Evolutionary conservation across 2,113 vertebrate species (phyloP).

Genomic region (Bostrychus sinensis): DNA sequence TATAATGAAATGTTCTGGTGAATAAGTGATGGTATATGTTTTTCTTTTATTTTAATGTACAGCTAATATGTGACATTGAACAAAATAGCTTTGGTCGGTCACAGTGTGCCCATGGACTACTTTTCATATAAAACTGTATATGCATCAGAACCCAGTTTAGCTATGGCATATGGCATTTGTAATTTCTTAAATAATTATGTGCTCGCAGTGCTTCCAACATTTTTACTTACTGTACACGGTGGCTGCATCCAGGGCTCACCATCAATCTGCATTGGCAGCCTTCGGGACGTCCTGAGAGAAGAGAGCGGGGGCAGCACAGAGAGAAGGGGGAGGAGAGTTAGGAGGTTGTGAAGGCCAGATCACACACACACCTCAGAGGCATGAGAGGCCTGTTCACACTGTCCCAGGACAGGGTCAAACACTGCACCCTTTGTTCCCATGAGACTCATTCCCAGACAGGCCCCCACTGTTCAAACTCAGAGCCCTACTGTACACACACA

Average conservation of each 20-base stretch:
- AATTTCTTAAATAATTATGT: too few relatives aligned
- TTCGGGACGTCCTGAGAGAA: constrained; percentile 85
- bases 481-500: constrained; percentile 48
- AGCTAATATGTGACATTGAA: constrained; percentile 34
- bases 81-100: too few relatives aligned
- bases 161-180: too few relatives aligned
- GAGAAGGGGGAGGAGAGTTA: not conserved
- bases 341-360: constrained; percentile 56
- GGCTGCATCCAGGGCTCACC: constrained; percentile 98
- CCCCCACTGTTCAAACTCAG: constrained; percentile 72
- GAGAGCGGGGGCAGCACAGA: constrained; percentile 2
- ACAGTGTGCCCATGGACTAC: too few relatives aligned
- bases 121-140: too few relatives aligned
- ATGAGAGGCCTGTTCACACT: constrained; percentile 61
- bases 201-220: not conserved
- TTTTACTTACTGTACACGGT: constrained; percentile 85
- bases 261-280: constrained; percentile 96
- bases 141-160: too few relatives aligned
- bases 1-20: constrained; percentile 6
- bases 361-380: constrained; percentile 65
- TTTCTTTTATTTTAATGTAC: constrained; percentile 24
- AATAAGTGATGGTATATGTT: constrained; percentile 34
- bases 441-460: constrained; percentile 71
- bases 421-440: constrained; percentile 78
- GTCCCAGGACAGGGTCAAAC: constrained; percentile 66